Base-by-base conservation (phyloP, 1,140 invertebrate species). In the Leguminivora glycinivorella region DNA sequence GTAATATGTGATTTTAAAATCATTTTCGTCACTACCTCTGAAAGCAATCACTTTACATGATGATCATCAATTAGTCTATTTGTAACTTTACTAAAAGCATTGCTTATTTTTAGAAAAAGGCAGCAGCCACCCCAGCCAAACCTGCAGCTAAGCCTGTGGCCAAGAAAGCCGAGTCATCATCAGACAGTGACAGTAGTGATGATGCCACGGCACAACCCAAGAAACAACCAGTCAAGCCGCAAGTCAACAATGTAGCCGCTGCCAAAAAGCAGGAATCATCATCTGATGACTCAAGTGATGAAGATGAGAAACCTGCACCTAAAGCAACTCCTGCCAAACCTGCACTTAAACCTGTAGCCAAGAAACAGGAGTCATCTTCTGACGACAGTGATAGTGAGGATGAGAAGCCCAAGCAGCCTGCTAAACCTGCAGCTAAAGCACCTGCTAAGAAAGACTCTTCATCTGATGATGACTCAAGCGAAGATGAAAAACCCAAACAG, bases 1-100 rank as follows among this genome's bases (percentile, higher is more conserved):
- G 60, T 9, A 67, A 12, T 60, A n/a, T 74, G 69, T 88, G 85
- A 87, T 88, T 84, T 80, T 75, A 83, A 68, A 72, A 58, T 31
- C 17, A 72, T 72, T 75, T 83, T 90, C 87, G 88, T 89, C 87
- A 89, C 87, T 89, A 89, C 88, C 88, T 89, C 88, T 90, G 88
- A 90, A 71, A 68, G 72, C 34, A 69, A 29, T 43, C 31, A 69
- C 38, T 29, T 3, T 19, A 56, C 25, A 71, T 34, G 10, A 68
- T 67, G 77, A 74, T 31, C 69, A 73, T 29, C 74, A 79, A 67
- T 24, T n/a, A 67, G 12, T 26, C n/a, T 58, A 24, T 43, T 60
- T 26, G 24, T 29, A 24, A 19, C 26, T 25, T n/a, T 63, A 29
- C 34, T 63, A 7, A 17, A 31, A 26, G 6, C 14, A 17, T 4